Base-by-base conservation (phyloP, 2,888 invertebrate genomes). In the Trachelus tabidus region DNA sequence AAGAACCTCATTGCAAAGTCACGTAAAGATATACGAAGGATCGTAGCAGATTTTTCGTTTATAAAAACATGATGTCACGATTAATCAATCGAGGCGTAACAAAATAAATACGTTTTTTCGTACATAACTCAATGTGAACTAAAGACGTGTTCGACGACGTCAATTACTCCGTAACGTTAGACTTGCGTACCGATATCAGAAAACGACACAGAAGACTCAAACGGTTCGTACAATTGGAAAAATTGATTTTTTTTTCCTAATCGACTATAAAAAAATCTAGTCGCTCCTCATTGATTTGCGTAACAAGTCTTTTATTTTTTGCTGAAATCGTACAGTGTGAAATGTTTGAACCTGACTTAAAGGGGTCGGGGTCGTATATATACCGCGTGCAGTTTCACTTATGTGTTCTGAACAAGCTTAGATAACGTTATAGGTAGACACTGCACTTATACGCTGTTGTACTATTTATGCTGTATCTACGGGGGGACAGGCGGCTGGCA, bases 341-440 rank as follows among this genome's bases (percentile, higher is more conserved):
- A 56, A 56, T 56, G 56, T 23, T 56, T 56, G 84, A 84, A 84
- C 84, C 83, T 83, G 83, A 83, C 79, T 80, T 80, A 84, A 82
- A 81, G 83, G 56, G 84, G 84, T 83, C 83, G 83, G 82, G 84
- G 84, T 81, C 79, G 78, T 23, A 56, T 56, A 56, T 56, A 40
- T 40, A 56, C 23, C 56, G 56, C 23, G 56, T 56, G 56, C 56
- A 56, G 56, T 56, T 56, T 56, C 56, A 56, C 56, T 56, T 56
- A 56, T 56, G 56, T 56, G 56, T 23, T 56, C 56, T 56, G 56
- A 4, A 31, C 34, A 71, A 31, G 71, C 71, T 71, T 31, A 31
- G 71, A 71, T 71, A 71, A 34, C 71, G 71, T 71, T 33, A 71
- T 71, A 71, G 71, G 71, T 71, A 71, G 33, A 56, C 56, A 56